Base-by-base conservation (phyloP, 2,888 invertebrate genomes). In the Zaprionus bogoriensis region DNA sequence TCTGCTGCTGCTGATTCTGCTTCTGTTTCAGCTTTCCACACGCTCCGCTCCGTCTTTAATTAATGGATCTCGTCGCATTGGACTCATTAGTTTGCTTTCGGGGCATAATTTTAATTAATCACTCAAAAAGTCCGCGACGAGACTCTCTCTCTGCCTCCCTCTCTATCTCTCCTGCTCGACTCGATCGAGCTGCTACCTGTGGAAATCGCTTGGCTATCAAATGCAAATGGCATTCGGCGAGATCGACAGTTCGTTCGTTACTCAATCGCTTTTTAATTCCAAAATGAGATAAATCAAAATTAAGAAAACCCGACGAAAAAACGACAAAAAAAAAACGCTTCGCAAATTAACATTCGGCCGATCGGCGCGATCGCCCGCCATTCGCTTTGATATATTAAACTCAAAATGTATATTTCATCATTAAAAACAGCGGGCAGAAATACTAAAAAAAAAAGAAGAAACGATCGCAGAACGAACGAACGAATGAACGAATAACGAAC, bases 321-420 rank as follows among this genome's bases (percentile, higher is more conserved):
- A 14, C 28, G 25, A 22, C 32, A 47, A 42, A 47, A 42, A 23
- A 17, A 17, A 14, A 10, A 4, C 17, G 77, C 48, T 65, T 47
- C 20, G 76, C 85, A 78, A 82, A 87, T 87, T 82, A 87, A 78
- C 83, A 86, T 83, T 86, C 84, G 87, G 51, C 36, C 42, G 57
- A 52, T 57, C 50, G 52, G 25, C 44, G 57, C 14, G 32, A 52
- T 57, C 50, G 52, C 38, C 54, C 67, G 62, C 85, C 82, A 86
- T 72, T 87, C 79, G 68, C 60, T 80, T 87, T 83, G 88, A 87
- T 88, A 87, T 83, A 83, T 83, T 83, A 81, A 84, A 84, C 81
- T 84, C 83, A 87, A 87, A 84, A 84, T 87, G 86, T 81, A 84
- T 84, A 87, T 84, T 84, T 84, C 88, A 84, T 87, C 88, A 87